Base-by-base conservation (phyloP, 2,888 invertebrate species). In the Aelia acuminata region DNA sequence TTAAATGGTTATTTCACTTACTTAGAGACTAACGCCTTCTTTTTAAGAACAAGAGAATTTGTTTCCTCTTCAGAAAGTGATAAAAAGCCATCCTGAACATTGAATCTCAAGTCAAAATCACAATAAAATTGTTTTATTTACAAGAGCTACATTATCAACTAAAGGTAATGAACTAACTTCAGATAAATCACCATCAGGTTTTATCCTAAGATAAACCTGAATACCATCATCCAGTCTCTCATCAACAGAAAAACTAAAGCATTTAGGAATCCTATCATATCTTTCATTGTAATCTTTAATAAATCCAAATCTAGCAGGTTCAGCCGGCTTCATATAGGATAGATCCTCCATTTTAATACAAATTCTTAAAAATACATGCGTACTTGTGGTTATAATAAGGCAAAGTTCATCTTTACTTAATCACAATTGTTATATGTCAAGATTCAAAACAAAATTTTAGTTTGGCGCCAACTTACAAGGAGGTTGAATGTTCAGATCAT, bases 171-270 rank as follows among this genome's bases (percentile, higher is more conserved):
- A 50, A 70, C 63, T 70, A 31, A 35, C 63, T 35, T 31, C 35
- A 31, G 63, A 70, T 31, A 70, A 26, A 18, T 70, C 63, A 70
- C 63, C 26, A 84, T 84, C 84, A 26, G 84, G 84, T 31, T 84
- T 84, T 13, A 84, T n/a, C 5, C 84, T 20, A 26, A 84, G 48
- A 49, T 84, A 84, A 47, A 84, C 84, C 18, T 47, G 48, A 26
- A 84, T 84, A 26, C 49, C 48, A 84, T 84, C 84, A 48, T 49
- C 31, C n/a, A 48, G 47, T 5, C 31, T 47, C 26, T 84, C 50
- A 10, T 84, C 48, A 3, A 26, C 31, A 15, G 49, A 84, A 84
- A 84, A 84, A 48, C 84, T 84, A 48, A 84, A 84, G 22, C 49
- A 47, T 49, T 84, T 84, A 15, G 84, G 84, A 48, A 84, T 84